Base-by-base conservation (phyloP, 2,797 vertebrate species). In the Pempheris klunzingeri region DNA sequence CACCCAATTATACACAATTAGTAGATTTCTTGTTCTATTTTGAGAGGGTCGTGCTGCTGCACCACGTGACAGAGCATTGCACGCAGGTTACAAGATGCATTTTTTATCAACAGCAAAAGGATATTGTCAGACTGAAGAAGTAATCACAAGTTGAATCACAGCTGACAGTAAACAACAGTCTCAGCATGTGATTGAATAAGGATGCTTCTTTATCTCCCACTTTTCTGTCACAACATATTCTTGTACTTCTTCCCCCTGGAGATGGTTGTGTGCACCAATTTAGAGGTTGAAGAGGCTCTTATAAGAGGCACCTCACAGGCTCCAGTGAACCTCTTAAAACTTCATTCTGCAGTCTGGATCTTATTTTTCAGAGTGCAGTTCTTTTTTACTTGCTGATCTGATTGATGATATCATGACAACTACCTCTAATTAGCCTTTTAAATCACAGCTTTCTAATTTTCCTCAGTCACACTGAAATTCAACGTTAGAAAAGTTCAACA, bases 161-260 rank as follows among this genome's bases (percentile, higher is more conserved):
- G 49, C 54, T 74, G 58, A 81, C 44, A 54, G 46, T 66, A 77
- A 74, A 84, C 77, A 80, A 57, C 67, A 63, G 52, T 41, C 69
- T 74, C 70, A 77, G 65, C 74, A n/a, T 73, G 62, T 30, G 61
- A 68, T 81, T 57, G 57, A 81, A 75, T 75, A 63, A 67, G 72
- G 50, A 73, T 49, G 68, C 69, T 67, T 72, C 67, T 81, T 55
- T 74, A 80, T 79, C 73, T 55, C 38, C 41, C 65, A 22, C 71
- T 61, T 52, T 30, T 49, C 78, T 81, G 24, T 60, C 55, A 80
- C 60, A 52, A 41, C 52, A 47, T 32, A 34, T 58, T 77, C 55
- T n/a, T 67, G 44, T 32, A 60, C 41, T 58, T 68, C 11, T 75
- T 34, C 44, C 69, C 75, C 67, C 30, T 68, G 3, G 11, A 71